Evolutionary conservation across 2,113 vertebrate species (phyloP).

Genomic region (Mus pahari): DNA sequence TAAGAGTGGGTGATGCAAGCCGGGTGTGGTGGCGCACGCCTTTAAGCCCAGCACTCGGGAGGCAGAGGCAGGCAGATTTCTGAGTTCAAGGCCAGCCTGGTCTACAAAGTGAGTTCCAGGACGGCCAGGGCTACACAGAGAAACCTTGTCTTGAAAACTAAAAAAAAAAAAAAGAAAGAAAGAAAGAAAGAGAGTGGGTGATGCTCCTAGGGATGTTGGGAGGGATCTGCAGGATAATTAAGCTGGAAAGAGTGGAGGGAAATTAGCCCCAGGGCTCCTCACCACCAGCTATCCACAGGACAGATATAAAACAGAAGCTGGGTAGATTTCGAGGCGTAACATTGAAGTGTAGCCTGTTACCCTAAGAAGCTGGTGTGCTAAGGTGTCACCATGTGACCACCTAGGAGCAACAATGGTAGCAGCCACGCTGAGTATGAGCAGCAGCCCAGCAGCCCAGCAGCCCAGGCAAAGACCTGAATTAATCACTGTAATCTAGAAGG

Average conservation of each 20-base stretch:
- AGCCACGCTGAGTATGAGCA: rapidly evolving
- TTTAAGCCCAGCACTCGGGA: too few relatives aligned
- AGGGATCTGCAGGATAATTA: not conserved
- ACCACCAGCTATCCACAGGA: not conserved
- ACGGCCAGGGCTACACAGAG: too few relatives aligned
- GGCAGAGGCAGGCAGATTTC: too few relatives aligned
- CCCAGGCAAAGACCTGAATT: not conserved
- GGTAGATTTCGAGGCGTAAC: too few relatives aligned
- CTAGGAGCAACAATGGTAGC: too few relatives aligned
- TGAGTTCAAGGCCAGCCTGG: too few relatives aligned
- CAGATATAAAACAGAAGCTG: rapidly evolving
- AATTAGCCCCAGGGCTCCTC: not conserved
- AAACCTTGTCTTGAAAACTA: too few relatives aligned
- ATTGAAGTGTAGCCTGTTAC: rapidly evolving
- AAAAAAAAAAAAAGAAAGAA: too few relatives aligned
- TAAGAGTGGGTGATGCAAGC: rapidly evolving
- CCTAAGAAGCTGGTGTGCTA: not conserved
- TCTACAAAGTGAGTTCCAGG: too few relatives aligned
- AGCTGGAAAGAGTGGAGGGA: not conserved
- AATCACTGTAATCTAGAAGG: not conserved
- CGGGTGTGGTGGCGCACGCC: too few relatives aligned
- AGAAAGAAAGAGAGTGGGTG: rapidly evolving
- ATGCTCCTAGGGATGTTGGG: not conserved
- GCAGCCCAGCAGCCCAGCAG: not conserved
- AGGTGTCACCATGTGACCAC: not conserved